phyloP scores from a whole-genome alignment of 2,888 invertebrate genomes.

The Agrilus cyanescens region DNA sequence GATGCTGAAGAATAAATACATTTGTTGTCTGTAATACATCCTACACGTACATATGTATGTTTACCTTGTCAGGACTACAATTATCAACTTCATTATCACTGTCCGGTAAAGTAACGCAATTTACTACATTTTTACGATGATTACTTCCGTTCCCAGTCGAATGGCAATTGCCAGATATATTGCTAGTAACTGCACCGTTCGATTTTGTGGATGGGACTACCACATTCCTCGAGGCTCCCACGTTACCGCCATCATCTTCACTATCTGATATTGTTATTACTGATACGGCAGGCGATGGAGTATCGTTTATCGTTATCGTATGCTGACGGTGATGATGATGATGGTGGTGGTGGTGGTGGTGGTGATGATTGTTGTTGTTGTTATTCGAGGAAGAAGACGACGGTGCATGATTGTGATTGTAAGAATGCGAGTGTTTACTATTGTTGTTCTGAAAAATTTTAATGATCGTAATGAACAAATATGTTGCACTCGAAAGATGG shows the following conservation, averaged over 20 bases:
- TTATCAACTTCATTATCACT: constrained; percentile 55
- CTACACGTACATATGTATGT: not conserved
- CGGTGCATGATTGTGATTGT: constrained; percentile 15
- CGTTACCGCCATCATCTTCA: constrained; percentile 60
- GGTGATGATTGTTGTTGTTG: constrained; percentile 11
- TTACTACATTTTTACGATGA: constrained; percentile 61
- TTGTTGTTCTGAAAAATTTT: no score
- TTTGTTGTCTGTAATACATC: not conserved
- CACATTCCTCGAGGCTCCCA: constrained; percentile 9
- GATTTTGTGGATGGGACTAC: not conserved
- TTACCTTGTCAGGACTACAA: constrained; percentile 40
- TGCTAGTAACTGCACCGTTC: constrained; percentile 20
- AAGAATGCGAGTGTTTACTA: constrained; percentile 10
- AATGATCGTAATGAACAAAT: not conserved
- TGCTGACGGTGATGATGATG: constrained; percentile 48
- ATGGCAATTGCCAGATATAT: constrained; percentile 30
- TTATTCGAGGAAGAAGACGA: constrained; percentile 20
- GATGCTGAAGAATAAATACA: not conserved
- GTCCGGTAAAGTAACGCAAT: constrained; percentile 67
- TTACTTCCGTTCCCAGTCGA: constrained; percentile 20
- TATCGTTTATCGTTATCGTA: constrained; percentile 90
- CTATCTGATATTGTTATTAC: constrained; percentile 94
- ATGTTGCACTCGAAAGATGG: not conserved
- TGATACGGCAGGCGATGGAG: constrained; percentile 88
- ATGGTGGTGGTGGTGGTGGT: constrained; percentile 31